Base-by-base conservation (phyloP, 1,140 invertebrate genomes). In the Dreissena polymorpha region DNA sequence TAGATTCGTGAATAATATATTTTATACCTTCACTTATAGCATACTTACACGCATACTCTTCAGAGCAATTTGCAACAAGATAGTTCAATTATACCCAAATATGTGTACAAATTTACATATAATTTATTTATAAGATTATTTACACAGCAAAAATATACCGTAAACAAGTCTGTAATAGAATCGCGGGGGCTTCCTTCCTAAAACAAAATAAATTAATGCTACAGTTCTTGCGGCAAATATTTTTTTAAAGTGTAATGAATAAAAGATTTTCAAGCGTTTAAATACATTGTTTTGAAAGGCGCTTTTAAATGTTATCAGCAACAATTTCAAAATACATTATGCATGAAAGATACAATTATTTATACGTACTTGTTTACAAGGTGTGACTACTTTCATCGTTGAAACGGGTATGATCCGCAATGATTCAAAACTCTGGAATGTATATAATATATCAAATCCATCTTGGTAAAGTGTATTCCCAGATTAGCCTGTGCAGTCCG, bases 371-470 rank as follows among this genome's bases (percentile, higher is more conserved):
- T 14, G 18, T 49, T 39, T 49, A 49, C 14, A 10, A 39, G 57
- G 5, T 21, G 53, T 21, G 3, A 75, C 72, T 5, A 55, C 27
- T 63, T 10, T 64, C 72, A 75, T 75, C 14, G 50, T n/a, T 25
- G 72, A 27, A 0, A 75, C 57, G 3, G 72, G 72, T n/a, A 75
- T 63, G 14, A 75, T 75, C 21, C 72, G n/a, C 7, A 75, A 39
- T 14, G 72, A 75, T 16, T 64, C 72, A 39, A 55, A 55, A 25
- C 72, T 75, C 72, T 75, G 57, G 39, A 39, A 39, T 39, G 39
- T n/a, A n/a, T n/a, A n/a, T 5, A 39, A 39, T 39, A 39, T 39
- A 39, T 39, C 2, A 5, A 39, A 8, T 39, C 39, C 39, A 8
- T n/a, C n/a, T n/a, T n/a, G n/a, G n/a, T n/a, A n/a, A n/a, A n/a